A percentile compares a stretch with the other conserved stretches of the same genome.
Evolutionary conservation across 2,888 invertebrate genomes (phyloP).

Genomic region (Spodoptera picta): DNA sequence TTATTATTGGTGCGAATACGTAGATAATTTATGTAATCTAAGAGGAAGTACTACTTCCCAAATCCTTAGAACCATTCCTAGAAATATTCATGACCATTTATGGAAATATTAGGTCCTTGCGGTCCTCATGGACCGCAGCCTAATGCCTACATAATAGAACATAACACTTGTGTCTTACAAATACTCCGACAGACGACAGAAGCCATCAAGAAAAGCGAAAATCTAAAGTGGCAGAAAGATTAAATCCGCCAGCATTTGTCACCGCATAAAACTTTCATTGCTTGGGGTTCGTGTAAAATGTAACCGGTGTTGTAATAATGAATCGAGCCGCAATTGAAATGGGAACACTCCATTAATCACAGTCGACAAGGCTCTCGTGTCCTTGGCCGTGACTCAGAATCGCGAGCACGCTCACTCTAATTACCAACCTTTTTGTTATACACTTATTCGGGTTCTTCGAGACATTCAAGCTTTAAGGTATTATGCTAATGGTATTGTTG

Average conservation of each 20-base stretch:
- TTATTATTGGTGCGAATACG: too few relatives aligned
- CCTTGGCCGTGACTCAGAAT: constrained; percentile 71
- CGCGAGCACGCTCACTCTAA: constrained; percentile 61
- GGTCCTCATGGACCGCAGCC: too few relatives aligned
- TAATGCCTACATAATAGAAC: not conserved
- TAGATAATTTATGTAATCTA: too few relatives aligned
- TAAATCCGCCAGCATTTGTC: constrained; percentile 25
- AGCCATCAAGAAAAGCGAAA: constrained; percentile 10
- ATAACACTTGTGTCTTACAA: not conserved
- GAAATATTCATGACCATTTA: too few relatives aligned
- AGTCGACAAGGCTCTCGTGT: constrained; percentile 62
- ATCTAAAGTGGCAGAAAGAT: constrained; percentile 17
- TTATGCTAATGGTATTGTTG: constrained; percentile 48
- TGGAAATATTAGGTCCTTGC: too few relatives aligned
- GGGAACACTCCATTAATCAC: constrained; percentile 63
- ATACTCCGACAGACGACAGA: not conserved
- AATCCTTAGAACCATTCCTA: too few relatives aligned
- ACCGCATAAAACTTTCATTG: constrained; percentile 44
- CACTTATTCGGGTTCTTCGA: constrained; percentile 48
- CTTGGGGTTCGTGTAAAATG: constrained; percentile 44
- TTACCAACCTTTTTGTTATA: constrained; percentile 62
- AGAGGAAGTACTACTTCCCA: too few relatives aligned
- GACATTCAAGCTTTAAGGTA: constrained; percentile 36
- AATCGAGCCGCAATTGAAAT: constrained; percentile 61
- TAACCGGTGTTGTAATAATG: constrained; percentile 56